A percentile compares a stretch with the other conserved stretches of the same genome.
These are phyloP conservation scores for Eupithecia abbreviata DNA, from an alignment of 2,888 invertebrate species.

Conservation along the genomic window DNA sequence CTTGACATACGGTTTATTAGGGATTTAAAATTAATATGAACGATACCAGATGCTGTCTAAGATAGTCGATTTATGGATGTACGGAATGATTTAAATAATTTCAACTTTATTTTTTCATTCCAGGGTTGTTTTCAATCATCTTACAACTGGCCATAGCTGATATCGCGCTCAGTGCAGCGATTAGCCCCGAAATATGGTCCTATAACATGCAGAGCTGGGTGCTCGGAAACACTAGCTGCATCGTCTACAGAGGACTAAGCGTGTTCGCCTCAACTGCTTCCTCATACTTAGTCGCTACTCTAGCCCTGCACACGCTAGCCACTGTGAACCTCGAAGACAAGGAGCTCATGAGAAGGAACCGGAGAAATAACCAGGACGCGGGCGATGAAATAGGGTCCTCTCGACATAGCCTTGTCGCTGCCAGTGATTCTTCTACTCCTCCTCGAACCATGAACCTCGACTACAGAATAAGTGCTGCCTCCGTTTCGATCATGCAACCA, in stretches of 20 bases:
- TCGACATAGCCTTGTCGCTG: conserved; percentile 77
- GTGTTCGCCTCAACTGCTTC: conserved; percentile 83
- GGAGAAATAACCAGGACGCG: conserved; percentile 63
- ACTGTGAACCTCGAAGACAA: conserved; percentile 80
- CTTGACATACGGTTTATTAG: neutral
- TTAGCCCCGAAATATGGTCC: conserved; percentile 81
- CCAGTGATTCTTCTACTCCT: conserved; percentile 75
- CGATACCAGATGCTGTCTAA: no score
- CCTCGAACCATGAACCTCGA: conserved; percentile 82
- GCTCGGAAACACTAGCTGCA: conserved; percentile 78
- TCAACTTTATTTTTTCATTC: conserved; percentile 53
- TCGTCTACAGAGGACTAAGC: conserved; percentile 81
- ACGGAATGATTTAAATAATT: neutral
- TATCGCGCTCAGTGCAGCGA: conserved; percentile 70
- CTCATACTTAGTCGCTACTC: conserved; percentile 81
- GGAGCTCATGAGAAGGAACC: conserved; percentile 62
- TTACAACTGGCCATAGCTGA: conserved; percentile 83
- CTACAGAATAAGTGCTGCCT: conserved; percentile 73
- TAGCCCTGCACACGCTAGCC: conserved; percentile 84
- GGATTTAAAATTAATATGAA: neutral
- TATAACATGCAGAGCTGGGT: conserved; percentile 79
- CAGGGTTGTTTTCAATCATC: conserved; percentile 81
- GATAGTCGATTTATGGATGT: neutral
- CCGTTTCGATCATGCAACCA: conserved; percentile 80
- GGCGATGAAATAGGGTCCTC: conserved; percentile 78